phyloP scores from a whole-genome alignment of 1,140 invertebrate genomes.

The Apis florea region DNA sequence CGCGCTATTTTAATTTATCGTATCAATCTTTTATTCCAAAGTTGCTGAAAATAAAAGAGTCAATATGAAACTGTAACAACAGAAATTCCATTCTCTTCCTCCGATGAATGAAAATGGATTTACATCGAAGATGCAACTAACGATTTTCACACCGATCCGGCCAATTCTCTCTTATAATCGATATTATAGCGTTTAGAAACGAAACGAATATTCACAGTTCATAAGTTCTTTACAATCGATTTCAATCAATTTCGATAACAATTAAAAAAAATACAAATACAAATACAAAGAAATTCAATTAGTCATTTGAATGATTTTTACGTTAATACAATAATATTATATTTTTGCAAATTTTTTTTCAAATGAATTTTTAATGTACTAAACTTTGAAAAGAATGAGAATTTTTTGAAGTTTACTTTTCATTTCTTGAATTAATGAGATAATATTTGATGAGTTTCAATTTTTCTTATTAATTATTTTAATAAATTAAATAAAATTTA shows the following conservation, averaged over 20 bases:
- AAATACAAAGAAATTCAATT: too few species aligned
- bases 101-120: background rate
- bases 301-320: too few species aligned
- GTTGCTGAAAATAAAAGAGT: background rate
- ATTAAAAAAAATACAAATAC: too few species aligned
- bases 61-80: constrained; percentile 21
- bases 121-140: background rate
- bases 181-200: background rate
- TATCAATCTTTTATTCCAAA: constrained; percentile 8
- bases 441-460: background rate
- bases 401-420: too few species aligned
- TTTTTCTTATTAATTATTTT: too few species aligned
- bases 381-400: too few species aligned
- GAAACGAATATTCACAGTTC: background rate
- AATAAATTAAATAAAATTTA: background rate
- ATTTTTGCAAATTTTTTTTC: too few species aligned
- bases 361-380: too few species aligned
- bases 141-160: background rate
- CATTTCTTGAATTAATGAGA: too few species aligned
- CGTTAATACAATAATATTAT: too few species aligned
- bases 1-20: constrained; percentile 41
- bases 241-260: background rate
- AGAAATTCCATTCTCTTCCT: background rate
- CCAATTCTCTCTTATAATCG: background rate
- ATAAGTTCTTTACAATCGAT: background rate